Conservation (phyloP, 2,113 vertebrate genomes). For the Micromys minutus region DNA sequence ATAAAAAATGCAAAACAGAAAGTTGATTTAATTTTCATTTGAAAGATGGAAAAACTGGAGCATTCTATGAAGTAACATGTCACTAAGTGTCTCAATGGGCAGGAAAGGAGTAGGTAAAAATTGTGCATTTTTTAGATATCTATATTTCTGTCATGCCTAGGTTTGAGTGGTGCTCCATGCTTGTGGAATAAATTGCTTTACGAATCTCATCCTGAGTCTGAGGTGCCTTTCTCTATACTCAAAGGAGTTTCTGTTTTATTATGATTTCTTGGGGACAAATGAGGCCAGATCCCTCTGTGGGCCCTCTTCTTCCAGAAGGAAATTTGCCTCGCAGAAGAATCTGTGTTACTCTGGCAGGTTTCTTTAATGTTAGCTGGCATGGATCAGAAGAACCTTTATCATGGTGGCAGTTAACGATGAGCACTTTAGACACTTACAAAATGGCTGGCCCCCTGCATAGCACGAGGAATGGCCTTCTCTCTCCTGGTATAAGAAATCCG, state of each 20-base stretch:
- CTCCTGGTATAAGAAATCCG: conserved; percentile 40
- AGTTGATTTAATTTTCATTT: conserved; percentile 10
- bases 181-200: background rate
- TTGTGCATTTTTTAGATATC: background rate
- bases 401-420: conserved; percentile 4
- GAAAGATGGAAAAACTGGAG: background rate
- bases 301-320: conserved; percentile 46
- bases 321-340: conserved; percentile 36
- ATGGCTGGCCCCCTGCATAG: background rate
- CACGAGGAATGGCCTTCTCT: conserved; percentile 39
- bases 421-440: conserved; percentile 59
- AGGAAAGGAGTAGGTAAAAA: background rate
- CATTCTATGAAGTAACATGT: background rate
- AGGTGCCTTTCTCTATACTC: conserved; percentile 30
- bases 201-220: conserved; percentile 47
- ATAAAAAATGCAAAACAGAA: too few relatives aligned
- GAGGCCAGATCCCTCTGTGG: conserved; percentile 50
- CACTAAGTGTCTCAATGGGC: background rate
- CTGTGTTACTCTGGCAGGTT: conserved; percentile 30
- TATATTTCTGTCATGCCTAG: background rate
- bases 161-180: background rate
- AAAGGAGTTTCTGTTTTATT: conserved; percentile 60
- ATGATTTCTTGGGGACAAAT: conserved; percentile 41
- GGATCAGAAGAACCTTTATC: conserved; percentile 59
- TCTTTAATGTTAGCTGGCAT: conserved; percentile 47